Evolutionary conservation across 1,140 invertebrate species (phyloP).

Genomic region (Drosophila erecta): DNA sequence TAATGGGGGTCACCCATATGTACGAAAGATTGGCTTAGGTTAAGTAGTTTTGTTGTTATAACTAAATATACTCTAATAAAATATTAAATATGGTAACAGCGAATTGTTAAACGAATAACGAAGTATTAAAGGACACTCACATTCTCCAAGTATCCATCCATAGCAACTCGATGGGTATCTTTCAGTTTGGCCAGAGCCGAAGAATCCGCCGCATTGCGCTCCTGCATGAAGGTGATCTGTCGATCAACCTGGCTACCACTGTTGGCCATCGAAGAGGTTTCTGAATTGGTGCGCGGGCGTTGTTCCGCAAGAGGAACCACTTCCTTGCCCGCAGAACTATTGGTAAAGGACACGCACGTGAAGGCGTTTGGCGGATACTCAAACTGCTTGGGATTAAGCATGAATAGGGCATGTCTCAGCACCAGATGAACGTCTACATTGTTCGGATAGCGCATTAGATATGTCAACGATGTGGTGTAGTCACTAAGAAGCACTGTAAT

Average conservation of each 20-base stretch:
- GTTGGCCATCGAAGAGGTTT: slow-evolving; percentile 20
- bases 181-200: slow-evolving; percentile 62
- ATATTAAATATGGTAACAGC: too few relatives aligned
- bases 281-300: slow-evolving; percentile 48
- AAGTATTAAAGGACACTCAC: slow-evolving; percentile 37
- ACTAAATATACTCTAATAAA: too few relatives aligned
- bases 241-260: slow-evolving; percentile 56
- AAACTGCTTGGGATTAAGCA: slow-evolving; percentile 86
- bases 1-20: too few relatives aligned
- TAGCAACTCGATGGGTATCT: slow-evolving; percentile 56
- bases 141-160: slow-evolving; percentile 75
- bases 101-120: too few relatives aligned
- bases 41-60: too few relatives aligned
- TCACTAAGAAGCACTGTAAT: slow-evolving; percentile 87
- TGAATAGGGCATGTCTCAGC: slow-evolving; percentile 87
- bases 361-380: slow-evolving; percentile 78
- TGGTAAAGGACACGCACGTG: slow-evolving; percentile 63
- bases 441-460: slow-evolving; percentile 89
- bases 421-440: slow-evolving; percentile 88
- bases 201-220: slow-evolving; percentile 61
- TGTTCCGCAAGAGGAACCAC: slow-evolving; percentile 2
- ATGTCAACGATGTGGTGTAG: slow-evolving; percentile 87
- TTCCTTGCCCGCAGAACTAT: slow-evolving; percentile 2
- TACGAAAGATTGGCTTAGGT: too few relatives aligned
- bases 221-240: slow-evolving; percentile 70